A percentile compares a stretch with the other conserved stretches of the same genome.
Evolutionary conservation across 37 sponge, comb jelly and placozoan genomes (phyloP).

Genomic region (Axinella damicornis): DNA sequence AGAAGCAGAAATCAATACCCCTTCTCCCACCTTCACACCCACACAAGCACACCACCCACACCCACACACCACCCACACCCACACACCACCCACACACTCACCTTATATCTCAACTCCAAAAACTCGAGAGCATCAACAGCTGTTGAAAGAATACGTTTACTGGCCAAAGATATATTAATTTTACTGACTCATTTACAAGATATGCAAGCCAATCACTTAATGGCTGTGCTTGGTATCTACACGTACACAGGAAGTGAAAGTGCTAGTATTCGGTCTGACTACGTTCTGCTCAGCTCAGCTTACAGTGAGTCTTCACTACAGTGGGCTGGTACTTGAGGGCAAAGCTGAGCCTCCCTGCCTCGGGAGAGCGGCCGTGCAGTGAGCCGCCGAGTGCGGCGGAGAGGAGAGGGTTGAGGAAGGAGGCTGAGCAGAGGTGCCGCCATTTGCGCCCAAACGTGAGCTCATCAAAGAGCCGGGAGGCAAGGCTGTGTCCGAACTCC

Average conservation of each 20-base stretch:
- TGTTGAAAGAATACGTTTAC: too few relatives aligned
- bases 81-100: slow-evolving; percentile 14
- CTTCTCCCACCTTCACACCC: too few relatives aligned
- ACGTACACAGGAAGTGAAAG: too few relatives aligned
- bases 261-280: too few relatives aligned
- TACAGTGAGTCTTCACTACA: slow-evolving; percentile 33
- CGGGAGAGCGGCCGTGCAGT: slow-evolving; percentile 11
- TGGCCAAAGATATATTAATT: too few relatives aligned
- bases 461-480: slow-evolving; percentile 70
- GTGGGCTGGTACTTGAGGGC: slow-evolving; percentile 35
- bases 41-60: too few relatives aligned
- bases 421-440: slow-evolving; percentile 54
- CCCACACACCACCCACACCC: too few relatives aligned
- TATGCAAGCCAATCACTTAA: too few relatives aligned
- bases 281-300: too few relatives aligned
- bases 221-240: too few relatives aligned
- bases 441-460: slow-evolving; percentile 21
- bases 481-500: slow-evolving; percentile 85
- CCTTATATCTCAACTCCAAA: slow-evolving; percentile 76
- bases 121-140: slow-evolving; percentile 77
- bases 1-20: too few relatives aligned
- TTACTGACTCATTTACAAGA: too few relatives aligned
- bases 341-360: slow-evolving; percentile 52
- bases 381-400: slow-evolving; percentile 56
- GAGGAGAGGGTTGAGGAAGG: slow-evolving; percentile 74